A percentile compares a stretch with the other conserved stretches of the same genome.
These are phyloP conservation scores for Hyperoodon ampullatus DNA, from an alignment of 2,113 vertebrate species.

Conservation along the genomic window DNA sequence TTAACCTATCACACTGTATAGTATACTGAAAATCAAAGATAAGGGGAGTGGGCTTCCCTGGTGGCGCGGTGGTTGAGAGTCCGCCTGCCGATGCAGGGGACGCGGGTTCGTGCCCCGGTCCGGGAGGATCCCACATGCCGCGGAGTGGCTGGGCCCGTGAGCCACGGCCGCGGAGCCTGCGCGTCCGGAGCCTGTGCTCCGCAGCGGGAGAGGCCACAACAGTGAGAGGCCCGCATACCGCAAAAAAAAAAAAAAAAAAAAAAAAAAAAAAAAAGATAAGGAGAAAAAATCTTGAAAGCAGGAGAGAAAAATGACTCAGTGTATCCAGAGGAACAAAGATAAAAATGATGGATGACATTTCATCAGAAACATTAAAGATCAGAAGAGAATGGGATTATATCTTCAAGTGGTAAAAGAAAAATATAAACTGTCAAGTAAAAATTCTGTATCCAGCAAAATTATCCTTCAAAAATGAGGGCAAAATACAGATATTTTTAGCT, in stretches of 20 bases:
- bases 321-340: slow-evolving; percentile 7
- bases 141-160: too few species aligned
- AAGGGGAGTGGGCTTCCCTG: too few species aligned
- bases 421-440: neutral
- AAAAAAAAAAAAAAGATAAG: too few species aligned
- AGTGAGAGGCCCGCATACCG: too few species aligned
- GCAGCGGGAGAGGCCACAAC: too few species aligned
- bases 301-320: neutral
- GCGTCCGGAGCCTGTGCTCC: too few species aligned
- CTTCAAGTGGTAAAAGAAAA: neutral
- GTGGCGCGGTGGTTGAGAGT: too few species aligned
- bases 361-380: neutral
- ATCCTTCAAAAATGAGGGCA: neutral
- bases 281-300: neutral
- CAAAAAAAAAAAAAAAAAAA: too few species aligned
- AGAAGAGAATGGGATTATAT: slow-evolving; percentile 29
- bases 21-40: slow-evolving; percentile 19
- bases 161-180: too few species aligned
- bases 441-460: slow-evolving; percentile 22
- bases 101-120: too few species aligned
- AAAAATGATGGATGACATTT: neutral
- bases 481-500: slow-evolving; percentile 26
- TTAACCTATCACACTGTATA: neutral
- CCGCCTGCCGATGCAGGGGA: too few species aligned
- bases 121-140: too few species aligned